Percentiles rank a stretch among this genome's conserved stretches.
These are phyloP conservation scores for Daphoenositta chrysoptera DNA, from an alignment of 2,113 vertebrate genomes.

Conservation along the genomic window DNA sequence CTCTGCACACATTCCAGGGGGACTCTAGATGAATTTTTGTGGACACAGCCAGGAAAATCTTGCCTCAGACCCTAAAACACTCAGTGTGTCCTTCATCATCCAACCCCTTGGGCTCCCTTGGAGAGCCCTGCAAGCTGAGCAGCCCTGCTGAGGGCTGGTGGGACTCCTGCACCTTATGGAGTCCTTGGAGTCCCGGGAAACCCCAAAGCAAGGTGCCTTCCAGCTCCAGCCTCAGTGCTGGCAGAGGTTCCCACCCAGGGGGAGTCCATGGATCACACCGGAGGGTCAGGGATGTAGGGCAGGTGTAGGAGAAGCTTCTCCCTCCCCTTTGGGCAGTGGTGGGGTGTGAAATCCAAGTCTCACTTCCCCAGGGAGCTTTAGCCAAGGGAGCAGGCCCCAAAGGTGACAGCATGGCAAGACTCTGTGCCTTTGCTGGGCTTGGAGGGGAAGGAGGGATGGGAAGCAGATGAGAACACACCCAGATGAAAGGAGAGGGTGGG, in stretches of 20 bases:
- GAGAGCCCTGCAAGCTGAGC: neutral
- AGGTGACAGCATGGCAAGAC: neutral
- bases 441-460: neutral
- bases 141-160: neutral
- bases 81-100: neutral
- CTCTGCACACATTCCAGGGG: neutral
- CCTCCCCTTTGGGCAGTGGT: too few species aligned
- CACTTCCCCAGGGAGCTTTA: neutral
- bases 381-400: fast-evolving
- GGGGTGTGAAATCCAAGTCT: neutral
- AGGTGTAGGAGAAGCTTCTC: neutral
- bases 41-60: neutral
- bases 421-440: neutral
- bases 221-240: neutral
- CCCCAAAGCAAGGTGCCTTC: neutral
- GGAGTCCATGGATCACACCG: neutral
- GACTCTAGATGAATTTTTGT: neutral
- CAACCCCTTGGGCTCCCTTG: neutral
- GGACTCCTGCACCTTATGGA: neutral
- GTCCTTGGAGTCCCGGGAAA: neutral
- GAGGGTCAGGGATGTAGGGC: neutral
- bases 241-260: neutral
- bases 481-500: neutral
- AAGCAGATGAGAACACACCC: neutral
- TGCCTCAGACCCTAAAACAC: neutral